A percentile compares a stretch with the other conserved stretches of the same genome.
Evolutionary conservation across 2,797 vertebrate species (phyloP).

Genomic region (Malacoraja senta): DNA sequence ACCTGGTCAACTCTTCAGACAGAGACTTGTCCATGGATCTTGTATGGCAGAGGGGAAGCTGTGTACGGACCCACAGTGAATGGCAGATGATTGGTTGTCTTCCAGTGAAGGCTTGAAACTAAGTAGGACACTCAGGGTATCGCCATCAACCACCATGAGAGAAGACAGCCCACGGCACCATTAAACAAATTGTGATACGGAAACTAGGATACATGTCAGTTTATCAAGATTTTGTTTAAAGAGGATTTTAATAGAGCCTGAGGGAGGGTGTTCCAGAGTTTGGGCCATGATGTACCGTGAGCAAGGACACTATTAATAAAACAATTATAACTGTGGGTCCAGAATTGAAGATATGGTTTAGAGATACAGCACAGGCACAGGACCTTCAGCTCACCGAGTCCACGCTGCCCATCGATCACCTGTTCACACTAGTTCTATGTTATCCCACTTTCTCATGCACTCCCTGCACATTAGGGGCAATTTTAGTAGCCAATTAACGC

Average conservation of each 20-base stretch:
- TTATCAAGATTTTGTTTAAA: neutral
- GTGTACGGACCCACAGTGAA: no score
- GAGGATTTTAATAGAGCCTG: neutral
- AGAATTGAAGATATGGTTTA: neutral
- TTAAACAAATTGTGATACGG: neutral
- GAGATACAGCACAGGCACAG: no score
- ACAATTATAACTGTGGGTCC: neutral
- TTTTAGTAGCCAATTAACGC: no score
- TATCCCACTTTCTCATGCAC: no score
- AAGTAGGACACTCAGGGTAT: neutral
- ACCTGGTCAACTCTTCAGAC: neutral
- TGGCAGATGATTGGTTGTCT: neutral
- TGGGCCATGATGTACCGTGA: neutral
- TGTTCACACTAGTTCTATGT: no score
- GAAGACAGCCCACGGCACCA: neutral
- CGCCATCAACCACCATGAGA: no score
- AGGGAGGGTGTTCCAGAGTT: neutral
- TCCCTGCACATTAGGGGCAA: no score
- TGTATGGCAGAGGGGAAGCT: neutral
- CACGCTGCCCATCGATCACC: no score
- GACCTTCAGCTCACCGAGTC: no score
- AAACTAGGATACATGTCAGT: neutral
- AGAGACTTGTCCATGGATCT: neutral
- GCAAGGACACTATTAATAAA: neutral
- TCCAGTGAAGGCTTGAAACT: neutral